Evolutionary conservation across 2,113 vertebrate genomes (phyloP).

Genomic region (Equus przewalskii): DNA sequence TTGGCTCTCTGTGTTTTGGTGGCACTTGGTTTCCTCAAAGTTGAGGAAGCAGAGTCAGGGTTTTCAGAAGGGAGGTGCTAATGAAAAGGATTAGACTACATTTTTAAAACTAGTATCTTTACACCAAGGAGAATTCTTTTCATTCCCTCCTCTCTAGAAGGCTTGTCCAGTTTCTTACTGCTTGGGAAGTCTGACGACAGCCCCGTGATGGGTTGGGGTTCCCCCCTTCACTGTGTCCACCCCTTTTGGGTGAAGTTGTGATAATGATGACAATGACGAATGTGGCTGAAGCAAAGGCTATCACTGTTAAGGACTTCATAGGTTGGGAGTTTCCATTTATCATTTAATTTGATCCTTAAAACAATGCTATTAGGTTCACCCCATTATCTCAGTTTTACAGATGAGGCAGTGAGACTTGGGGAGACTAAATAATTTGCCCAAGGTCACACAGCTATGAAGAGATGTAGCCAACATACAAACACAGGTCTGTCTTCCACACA

Average conservation of each 20-base stretch:
- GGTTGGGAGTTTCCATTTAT: background rate
- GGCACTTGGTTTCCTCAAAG: background rate
- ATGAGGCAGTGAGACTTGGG: background rate
- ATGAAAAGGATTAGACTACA: background rate
- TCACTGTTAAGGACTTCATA: background rate
- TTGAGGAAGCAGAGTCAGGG: background rate
- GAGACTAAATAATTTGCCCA: background rate
- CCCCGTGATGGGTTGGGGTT: background rate
- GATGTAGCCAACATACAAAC: background rate
- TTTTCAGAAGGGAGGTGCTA: background rate
- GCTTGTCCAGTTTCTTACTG: background rate
- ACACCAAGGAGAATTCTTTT: background rate
- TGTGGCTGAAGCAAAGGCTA: background rate
- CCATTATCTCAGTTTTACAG: background rate
- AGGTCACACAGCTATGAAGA: background rate
- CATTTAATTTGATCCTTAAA: background rate
- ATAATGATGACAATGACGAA: background rate
- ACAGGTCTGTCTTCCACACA: background rate
- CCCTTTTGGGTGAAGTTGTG: background rate
- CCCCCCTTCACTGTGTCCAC: background rate
- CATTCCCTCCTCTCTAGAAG: background rate
- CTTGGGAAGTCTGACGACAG: background rate
- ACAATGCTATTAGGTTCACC: background rate
- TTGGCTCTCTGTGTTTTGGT: conserved; percentile 1
- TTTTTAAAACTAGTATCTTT: conserved; percentile 17